These are phyloP conservation scores for Podocnemis expansa DNA, from an alignment of 2,113 vertebrate species.

Conservation along the genomic window DNA sequence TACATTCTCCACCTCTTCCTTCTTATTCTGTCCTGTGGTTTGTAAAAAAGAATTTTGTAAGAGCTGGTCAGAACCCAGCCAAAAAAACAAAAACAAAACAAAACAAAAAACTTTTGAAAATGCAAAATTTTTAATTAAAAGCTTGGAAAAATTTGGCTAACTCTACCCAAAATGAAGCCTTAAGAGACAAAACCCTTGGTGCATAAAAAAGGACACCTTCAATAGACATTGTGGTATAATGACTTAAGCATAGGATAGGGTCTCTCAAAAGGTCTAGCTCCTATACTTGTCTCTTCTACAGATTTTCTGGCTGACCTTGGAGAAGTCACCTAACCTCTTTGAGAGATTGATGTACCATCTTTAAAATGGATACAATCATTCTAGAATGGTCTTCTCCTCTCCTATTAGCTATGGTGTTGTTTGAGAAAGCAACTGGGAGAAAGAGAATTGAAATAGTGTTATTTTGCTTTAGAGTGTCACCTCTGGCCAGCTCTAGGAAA, in stretches of 20 bases:
- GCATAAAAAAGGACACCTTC: not conserved
- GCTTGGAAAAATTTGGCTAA: no score
- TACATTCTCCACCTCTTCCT: conserved; percentile 26
- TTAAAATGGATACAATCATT: not conserved
- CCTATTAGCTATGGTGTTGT: not conserved
- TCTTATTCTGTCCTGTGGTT: no score
- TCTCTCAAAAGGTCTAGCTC: not conserved
- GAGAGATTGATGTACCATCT: not conserved
- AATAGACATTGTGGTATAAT: not conserved
- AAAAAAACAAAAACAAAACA: no score
- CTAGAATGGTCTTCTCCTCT: not conserved
- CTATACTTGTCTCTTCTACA: not conserved
- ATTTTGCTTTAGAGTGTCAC: not conserved
- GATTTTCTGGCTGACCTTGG: not conserved
- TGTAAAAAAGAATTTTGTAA: no score
- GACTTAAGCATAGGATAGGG: not conserved
- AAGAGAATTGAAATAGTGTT: not conserved
- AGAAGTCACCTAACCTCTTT: not conserved
- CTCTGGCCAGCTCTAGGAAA: not conserved
- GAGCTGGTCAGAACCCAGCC: no score
- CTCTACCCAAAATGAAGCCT: no score
- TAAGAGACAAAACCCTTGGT: no score
- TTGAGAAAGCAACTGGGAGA: not conserved
- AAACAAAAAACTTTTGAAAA: no score
- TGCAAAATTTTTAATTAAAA: no score